Evolutionary conservation across 2,888 invertebrate genomes (phyloP), one percentile per base, ranked within the genome.

Genomic region (Tanytarsus gracilentus): DNA sequence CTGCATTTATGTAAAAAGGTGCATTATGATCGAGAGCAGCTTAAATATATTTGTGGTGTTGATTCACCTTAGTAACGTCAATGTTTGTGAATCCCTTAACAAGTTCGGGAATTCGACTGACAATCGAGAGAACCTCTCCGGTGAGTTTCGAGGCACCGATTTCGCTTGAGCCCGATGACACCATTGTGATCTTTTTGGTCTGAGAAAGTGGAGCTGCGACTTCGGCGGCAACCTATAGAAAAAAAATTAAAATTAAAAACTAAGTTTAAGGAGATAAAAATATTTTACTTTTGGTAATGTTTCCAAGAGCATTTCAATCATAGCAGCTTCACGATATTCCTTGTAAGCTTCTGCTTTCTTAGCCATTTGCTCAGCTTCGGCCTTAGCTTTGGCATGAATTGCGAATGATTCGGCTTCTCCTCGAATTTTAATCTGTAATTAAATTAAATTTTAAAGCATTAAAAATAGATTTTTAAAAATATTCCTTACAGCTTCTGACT

Each of bases 261-360:
- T 5, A 21, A 62, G 5, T 27, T 56, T 30, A 29, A 39, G 16
- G n/a, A 8, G 39, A 4, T 1, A 23, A 18, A 36, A 36, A 7
- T 23, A 30, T 23, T 39, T 61, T 72, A 96, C 96, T 85, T 94
- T 95, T 16, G 97, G 97, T 68, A 98, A 76, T 36, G 91, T 88
- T 61, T 96, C 94, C 63, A 98, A 80, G 70, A 96, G 84, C 96
- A 98, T 97, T 70, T 97, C 96, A 62, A 93, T 84, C 86, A 94
- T 90, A 9, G 95, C 94, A 29, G 95, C 94, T 56, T 88, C 92
- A 65, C 94, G 90, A 73, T 97, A 98, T 69, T 96, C 94, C 70
- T 88, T 89, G 86, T 89, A 97, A 14, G 98, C 97, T 67, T 95
- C 95, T 0, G 96, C 97, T 70, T 97, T 98, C 76, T 92, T 92